Evolutionary conservation across 2,888 invertebrate genomes (phyloP).

Genomic region (Meiosimyza platycephala): DNA sequence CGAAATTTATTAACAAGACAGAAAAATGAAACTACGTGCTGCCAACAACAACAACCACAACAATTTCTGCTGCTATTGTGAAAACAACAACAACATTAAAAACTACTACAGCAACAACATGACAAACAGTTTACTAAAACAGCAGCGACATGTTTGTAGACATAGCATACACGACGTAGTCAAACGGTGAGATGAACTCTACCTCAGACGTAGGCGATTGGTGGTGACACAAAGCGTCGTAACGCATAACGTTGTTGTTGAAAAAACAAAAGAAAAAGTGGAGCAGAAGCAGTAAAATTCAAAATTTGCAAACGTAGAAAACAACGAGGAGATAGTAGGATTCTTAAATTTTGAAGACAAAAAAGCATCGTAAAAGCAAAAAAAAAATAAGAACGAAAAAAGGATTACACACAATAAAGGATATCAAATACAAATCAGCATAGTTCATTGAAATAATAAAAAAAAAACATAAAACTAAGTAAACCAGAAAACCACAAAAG

Average conservation of each 20-base stretch:
- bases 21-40: conserved; percentile 24
- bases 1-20: conserved; percentile 6
- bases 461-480: neutral
- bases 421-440: conserved; percentile 36
- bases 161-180: conserved; percentile 20
- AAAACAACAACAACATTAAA: conserved; percentile 44
- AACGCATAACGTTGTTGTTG: conserved; percentile 38
- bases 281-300: conserved; percentile 36
- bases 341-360: neutral
- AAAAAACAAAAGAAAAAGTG: conserved; percentile 27
- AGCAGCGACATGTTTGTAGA: conserved; percentile 32
- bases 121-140: conserved; percentile 29
- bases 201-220: conserved; percentile 45
- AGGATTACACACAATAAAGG: neutral
- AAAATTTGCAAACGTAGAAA: conserved; percentile 38
- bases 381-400: conserved; percentile 15
- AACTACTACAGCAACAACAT: conserved; percentile 39
- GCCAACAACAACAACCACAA: conserved; percentile 37
- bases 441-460: conserved; percentile 12
- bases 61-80: conserved; percentile 13
- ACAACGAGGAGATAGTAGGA: conserved; percentile 33
- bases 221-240: conserved; percentile 50
- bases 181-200: conserved; percentile 56
- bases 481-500: neutral
- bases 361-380: conserved; percentile 2